Percentiles rank a stretch among this genome's conserved stretches.
phyloP scores from a whole-genome alignment of 1,140 invertebrate genomes.

The Anthonomus grandis region DNA sequence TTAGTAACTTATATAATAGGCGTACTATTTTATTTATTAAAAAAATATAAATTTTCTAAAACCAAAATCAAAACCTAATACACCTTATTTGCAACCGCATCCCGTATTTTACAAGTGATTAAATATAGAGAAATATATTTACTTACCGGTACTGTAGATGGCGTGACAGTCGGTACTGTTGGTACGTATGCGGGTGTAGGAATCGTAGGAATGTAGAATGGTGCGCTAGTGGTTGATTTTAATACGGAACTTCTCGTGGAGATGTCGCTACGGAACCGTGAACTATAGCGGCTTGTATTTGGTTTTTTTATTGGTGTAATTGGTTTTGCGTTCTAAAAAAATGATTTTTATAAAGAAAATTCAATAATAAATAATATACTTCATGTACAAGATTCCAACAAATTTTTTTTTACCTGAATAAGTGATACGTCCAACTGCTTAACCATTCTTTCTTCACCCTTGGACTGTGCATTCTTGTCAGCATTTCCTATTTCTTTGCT shows the following conservation, averaged over 20 bases:
- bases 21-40: slow-evolving; percentile 28
- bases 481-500: not conserved
- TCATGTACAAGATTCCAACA: not conserved
- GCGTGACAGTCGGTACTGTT: slow-evolving; percentile 37
- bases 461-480: slow-evolving; percentile 9
- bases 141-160: slow-evolving; percentile 31
- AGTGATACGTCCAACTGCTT: not conserved
- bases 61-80: no score
- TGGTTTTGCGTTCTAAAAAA: slow-evolving; percentile 23
- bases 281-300: slow-evolving; percentile 35
- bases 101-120: not conserved
- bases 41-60: no score
- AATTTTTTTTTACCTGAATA: not conserved
- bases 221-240: slow-evolving; percentile 34
- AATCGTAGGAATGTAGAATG: slow-evolving; percentile 43
- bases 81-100: not conserved
- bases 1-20: slow-evolving; percentile 9
- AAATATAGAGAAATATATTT: not conserved
- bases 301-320: slow-evolving; percentile 9
- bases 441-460: not conserved
- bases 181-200: slow-evolving; percentile 39
- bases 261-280: slow-evolving; percentile 41
- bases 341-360: not conserved
- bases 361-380: not conserved
- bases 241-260: slow-evolving; percentile 28